Base-by-base conservation (phyloP, 2,113 vertebrate species). In the Gavia stellata region DNA sequence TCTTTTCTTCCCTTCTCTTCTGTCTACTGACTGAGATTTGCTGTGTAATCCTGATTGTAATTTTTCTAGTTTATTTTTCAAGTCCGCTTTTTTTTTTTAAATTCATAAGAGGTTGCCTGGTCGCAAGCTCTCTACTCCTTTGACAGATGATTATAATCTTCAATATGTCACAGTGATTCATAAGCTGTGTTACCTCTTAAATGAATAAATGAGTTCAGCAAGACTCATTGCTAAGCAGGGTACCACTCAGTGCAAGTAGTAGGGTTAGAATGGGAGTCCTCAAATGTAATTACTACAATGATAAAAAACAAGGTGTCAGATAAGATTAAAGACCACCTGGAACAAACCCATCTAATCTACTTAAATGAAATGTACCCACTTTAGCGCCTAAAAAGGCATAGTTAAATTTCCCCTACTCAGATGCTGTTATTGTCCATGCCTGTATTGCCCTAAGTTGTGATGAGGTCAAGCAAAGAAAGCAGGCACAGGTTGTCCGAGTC, bases 91-190 rank as follows among this genome's bases (percentile, higher is more conserved):
- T n/a, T 23, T 55, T 45, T 71, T 53, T 61, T 10, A 11, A 44
- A 66, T 74, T 80, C 19, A 33, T 66, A 84, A 71, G 23, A 49
- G 7, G 9, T 80, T 88, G 15, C 7, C 16, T 83, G 15, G 5
- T 80, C 20, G 1, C 44, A 77, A 53, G 25, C 24, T 83, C 26
- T 82, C 50, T 70, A n/a, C 17, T 15, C 25, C n/a, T 91, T 53
- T 88, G 81, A 86, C 44, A 93, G 66, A 81, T 71, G 14, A 90
- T 86, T 86, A 85, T 80, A 68, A 79, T 86, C 45, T 79, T 88
- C 74, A 80, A 7, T 45, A 65, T 36, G 29, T 70, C 73, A 68
- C 26, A 24, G 3, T 83, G 75, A 90, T 93, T 93, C 53, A 73
- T 70, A 67, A 90, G 6, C 8, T 71, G 10, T 66, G 17, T 49